Evolutionary conservation across 2,888 invertebrate species (phyloP), one percentile per base, ranked within the genome.

Genomic region (Andrena chrysosceles): DNA sequence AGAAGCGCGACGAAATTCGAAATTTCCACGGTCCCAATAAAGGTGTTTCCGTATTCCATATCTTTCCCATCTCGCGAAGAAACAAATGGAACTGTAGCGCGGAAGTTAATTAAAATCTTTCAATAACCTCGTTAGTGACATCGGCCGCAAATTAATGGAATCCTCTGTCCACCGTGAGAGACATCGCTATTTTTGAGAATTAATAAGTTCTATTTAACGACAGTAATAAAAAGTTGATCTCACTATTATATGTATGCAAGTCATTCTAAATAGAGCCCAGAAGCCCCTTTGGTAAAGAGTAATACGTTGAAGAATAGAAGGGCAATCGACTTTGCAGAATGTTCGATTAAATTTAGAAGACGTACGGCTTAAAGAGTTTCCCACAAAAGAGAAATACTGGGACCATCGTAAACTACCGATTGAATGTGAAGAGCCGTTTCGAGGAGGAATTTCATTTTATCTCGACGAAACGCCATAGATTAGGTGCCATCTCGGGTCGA

Each of bases 381-480:
- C 16, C 6, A 23, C 49, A 48, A 71, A 52, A 29, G 56, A 67
- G 72, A 75, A 75, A 72, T 72, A 74, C 49, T 42, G 63, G 26
- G 62, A 29, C 31, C 35, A 31, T 60, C 60, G 54, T 64, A 64
- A 76, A 77, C 56, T 68, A 80, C 73, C 70, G 87, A 87, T 73
- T 67, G 75, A 8, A 72, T 69, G 60, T 35, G 31, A 8, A 23
- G 63, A 63, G 52, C 68, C 64, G 69, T 67, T 76, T 63, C 42
- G 33, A 49, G 72, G 70, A 67, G 74, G 70, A 86, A 86, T 83
- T 85, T 81, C 78, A 77, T 78, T 83, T 79, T 59, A 67, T 74
- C 56, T 23, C 23, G 26, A 52, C 66, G 75, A 29, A 67, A 54
- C 70, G 56, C 49, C 66, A 69, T 85, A 73, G 42, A 84, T 80